phyloP scores from a whole-genome alignment of 2,113 vertebrate species.

The Phalacrocorax carbo region DNA sequence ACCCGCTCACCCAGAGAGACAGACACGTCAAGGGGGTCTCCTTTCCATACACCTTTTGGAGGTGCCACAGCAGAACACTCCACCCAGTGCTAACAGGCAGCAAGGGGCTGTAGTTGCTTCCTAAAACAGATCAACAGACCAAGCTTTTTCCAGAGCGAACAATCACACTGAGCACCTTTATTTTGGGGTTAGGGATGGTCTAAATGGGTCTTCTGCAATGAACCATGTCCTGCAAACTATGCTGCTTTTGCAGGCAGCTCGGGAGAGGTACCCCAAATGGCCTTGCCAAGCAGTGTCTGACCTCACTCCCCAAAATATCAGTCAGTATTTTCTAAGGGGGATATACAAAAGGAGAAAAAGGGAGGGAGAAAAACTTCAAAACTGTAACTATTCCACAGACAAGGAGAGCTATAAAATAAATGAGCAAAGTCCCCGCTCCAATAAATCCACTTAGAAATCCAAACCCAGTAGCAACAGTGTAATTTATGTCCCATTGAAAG shows the following conservation, averaged over 20 bases:
- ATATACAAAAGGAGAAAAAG: not conserved
- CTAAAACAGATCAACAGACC: no score
- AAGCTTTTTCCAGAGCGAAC: not conserved
- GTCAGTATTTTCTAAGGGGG: not conserved
- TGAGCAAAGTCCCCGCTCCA: slow-evolving; percentile 14
- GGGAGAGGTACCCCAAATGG: not conserved
- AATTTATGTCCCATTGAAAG: slow-evolving; percentile 52
- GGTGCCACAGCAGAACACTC: fast-evolving
- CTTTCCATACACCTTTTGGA: not conserved
- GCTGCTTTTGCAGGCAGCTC: not conserved
- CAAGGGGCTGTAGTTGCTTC: not conserved
- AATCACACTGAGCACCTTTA: not conserved
- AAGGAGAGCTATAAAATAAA: slow-evolving; percentile 50
- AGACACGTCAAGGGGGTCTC: not conserved
- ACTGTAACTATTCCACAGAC: slow-evolving; percentile 1
- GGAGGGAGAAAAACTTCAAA: not conserved
- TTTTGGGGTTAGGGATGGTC: not conserved
- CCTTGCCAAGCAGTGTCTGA: not conserved
- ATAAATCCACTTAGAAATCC: slow-evolving; percentile 62
- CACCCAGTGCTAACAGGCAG: no score
- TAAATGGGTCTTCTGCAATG: fast-evolving
- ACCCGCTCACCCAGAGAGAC: not conserved
- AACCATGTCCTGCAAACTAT: not conserved
- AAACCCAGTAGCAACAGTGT: slow-evolving; percentile 38
- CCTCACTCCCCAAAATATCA: not conserved